Percentiles rank a stretch among this genome's conserved stretches.
Conservation (phyloP, 2,888 invertebrate genomes). For the Drosophila sordidula region DNA sequence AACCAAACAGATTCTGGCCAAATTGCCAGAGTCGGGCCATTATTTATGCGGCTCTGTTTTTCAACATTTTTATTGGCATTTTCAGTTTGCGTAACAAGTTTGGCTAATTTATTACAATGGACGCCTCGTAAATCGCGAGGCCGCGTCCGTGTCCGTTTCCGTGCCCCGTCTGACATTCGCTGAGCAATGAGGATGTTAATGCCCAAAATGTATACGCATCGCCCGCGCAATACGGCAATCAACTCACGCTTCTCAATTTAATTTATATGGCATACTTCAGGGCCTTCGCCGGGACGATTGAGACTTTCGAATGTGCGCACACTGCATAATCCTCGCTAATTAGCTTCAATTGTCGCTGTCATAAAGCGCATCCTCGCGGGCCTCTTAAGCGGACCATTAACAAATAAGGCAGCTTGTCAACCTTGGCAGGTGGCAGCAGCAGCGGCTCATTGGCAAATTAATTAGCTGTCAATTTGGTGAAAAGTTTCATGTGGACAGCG, state of each 20-base stretch:
- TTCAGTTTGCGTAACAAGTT: constrained; percentile 67
- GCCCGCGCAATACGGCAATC: constrained; percentile 36
- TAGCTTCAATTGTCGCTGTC: constrained; percentile 68
- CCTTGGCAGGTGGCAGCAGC: constrained; percentile 29
- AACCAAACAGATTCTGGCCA: constrained; percentile 4
- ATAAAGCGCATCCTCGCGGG: constrained; percentile 59
- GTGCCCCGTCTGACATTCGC: constrained; percentile 36
- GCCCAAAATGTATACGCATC: constrained; percentile 58
- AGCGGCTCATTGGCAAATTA: constrained; percentile 63
- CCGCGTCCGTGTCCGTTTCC: constrained; percentile 13
- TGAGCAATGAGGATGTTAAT: constrained; percentile 63
- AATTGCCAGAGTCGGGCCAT: constrained; percentile 15
- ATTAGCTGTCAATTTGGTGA: constrained; percentile 68
- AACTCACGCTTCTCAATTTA: constrained; percentile 58
- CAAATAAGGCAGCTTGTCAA: constrained; percentile 35
- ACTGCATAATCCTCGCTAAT: constrained; percentile 62
- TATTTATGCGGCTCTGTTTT: constrained; percentile 63
- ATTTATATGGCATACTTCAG: constrained; percentile 51
- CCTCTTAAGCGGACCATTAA: constrained; percentile 46
- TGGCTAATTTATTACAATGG: constrained; percentile 75
- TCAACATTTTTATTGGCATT: constrained; percentile 71
- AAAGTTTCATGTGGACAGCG: constrained; percentile 49
- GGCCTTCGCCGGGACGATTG: not conserved
- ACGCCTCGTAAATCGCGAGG: constrained; percentile 70
- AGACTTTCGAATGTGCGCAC: constrained; percentile 27